Conservation (phyloP, 37 sponge, comb jelly and placozoan species). For the Eunapius fragilis region DNA sequence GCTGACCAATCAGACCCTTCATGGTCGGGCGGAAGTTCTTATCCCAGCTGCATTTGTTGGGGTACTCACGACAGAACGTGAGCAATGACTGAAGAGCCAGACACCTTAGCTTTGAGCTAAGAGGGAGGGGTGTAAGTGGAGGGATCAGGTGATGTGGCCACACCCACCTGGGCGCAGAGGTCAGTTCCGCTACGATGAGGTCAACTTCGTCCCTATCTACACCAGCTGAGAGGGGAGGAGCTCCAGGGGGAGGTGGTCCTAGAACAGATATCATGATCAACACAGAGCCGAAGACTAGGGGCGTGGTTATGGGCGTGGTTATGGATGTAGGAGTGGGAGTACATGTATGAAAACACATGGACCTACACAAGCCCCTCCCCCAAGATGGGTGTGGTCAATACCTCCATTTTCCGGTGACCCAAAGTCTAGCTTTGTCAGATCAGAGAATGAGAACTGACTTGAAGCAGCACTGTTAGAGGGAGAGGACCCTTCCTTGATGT, state of each 20-base stretch:
- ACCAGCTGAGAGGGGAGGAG: neutral
- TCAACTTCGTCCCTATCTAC: constrained; percentile 48
- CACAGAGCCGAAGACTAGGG: neutral
- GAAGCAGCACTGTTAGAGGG: constrained; percentile 33
- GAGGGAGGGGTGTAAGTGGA: too few relatives aligned
- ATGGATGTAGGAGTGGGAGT: neutral
- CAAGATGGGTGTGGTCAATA: constrained; percentile 1
- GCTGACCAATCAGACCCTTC: constrained; percentile 8
- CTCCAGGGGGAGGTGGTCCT: neutral
- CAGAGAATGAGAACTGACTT: constrained; percentile 61
- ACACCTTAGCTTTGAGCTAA: constrained; percentile 34
- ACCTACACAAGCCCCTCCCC: neutral
- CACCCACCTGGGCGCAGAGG: constrained; percentile 24
- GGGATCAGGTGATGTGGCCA: too few relatives aligned
- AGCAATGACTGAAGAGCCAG: constrained; percentile 53
- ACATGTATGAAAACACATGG: neutral
- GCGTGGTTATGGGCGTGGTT: neutral
- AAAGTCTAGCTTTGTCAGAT: constrained; percentile 66
- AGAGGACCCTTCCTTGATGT: neutral
- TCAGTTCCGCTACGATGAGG: constrained; percentile 31
- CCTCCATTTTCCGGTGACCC: constrained; percentile 50
- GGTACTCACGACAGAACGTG: constrained; percentile 39
- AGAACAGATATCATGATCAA: neutral
- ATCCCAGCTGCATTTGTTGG: constrained; percentile 68
- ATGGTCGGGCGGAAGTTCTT: constrained; percentile 39